These are phyloP conservation scores for Urocyon cinereoargenteus DNA, from an alignment of 2,797 vertebrate species.

Conservation along the genomic window DNA sequence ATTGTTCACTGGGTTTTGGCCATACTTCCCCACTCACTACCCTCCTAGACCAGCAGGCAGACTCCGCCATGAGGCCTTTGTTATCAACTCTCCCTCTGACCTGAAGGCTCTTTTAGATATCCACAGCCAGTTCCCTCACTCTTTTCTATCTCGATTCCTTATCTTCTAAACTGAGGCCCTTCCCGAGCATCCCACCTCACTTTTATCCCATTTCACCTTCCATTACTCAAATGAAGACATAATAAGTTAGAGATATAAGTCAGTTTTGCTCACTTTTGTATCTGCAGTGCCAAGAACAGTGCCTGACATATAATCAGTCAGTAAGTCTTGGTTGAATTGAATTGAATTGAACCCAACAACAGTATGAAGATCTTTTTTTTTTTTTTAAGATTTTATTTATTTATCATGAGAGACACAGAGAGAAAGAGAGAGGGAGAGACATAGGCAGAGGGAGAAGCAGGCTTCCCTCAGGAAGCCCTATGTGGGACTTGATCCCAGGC, in stretches of 20 bases:
- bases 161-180: background rate
- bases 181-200: background rate
- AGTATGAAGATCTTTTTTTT: background rate
- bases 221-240: background rate
- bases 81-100: background rate
- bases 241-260: background rate
- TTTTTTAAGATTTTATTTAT: no score
- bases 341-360: background rate
- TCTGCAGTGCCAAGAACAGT: background rate
- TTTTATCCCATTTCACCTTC: background rate
- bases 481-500: no score
- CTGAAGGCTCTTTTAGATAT: background rate
- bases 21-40: rapidly evolving
- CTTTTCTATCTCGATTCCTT: background rate
- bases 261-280: background rate
- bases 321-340: background rate
- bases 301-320: background rate
- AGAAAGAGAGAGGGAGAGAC: no score
- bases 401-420: no score
- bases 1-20: background rate
- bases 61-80: background rate
- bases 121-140: background rate
- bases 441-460: no score
- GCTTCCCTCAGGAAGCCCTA: no score
- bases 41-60: background rate